A percentile compares a stretch with the other conserved stretches of the same genome.
Conservation (phyloP, 2,888 invertebrate species). For the Drosophila falleni region DNA sequence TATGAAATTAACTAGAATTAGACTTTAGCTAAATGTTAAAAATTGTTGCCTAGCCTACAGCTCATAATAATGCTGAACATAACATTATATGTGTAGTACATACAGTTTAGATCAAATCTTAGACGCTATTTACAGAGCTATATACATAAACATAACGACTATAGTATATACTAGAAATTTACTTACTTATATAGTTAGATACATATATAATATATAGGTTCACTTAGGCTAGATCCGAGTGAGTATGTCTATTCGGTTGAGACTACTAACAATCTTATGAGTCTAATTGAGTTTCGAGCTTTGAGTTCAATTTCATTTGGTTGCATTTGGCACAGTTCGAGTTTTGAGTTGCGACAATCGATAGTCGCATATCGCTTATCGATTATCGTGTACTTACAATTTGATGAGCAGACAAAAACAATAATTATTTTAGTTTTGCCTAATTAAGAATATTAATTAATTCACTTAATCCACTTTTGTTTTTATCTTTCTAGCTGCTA, state of each 20-base stretch:
- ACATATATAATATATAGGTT: background rate
- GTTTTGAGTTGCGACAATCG: conserved; percentile 25
- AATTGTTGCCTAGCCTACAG: conserved; percentile 68
- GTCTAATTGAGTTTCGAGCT: conserved; percentile 64
- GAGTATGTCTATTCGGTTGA: conserved; percentile 12
- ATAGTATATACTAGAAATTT: background rate
- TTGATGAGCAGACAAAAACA: conserved; percentile 24
- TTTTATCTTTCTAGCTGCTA: conserved; percentile 1
- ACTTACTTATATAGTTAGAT: conserved; percentile 1
- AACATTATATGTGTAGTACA: conserved; percentile 27
- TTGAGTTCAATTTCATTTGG: conserved; percentile 60
- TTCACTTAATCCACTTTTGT: background rate
- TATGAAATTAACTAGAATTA: conserved; percentile 39
- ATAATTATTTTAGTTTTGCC: background rate
- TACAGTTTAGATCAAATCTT: conserved; percentile 46
- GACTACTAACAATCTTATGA: conserved; percentile 54
- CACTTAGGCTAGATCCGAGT: conserved; percentile 8
- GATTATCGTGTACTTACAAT: conserved; percentile 28
- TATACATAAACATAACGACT: conserved; percentile 25
- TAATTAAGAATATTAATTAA: background rate
- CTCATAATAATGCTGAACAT: conserved; percentile 35
- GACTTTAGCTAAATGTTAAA: conserved; percentile 61
- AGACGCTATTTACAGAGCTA: conserved; percentile 50
- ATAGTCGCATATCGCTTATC: conserved; percentile 18
- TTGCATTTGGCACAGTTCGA: conserved; percentile 63